Evolutionary conservation across 1,140 invertebrate genomes (phyloP).

Genomic region (Drosophila mayri): DNA sequence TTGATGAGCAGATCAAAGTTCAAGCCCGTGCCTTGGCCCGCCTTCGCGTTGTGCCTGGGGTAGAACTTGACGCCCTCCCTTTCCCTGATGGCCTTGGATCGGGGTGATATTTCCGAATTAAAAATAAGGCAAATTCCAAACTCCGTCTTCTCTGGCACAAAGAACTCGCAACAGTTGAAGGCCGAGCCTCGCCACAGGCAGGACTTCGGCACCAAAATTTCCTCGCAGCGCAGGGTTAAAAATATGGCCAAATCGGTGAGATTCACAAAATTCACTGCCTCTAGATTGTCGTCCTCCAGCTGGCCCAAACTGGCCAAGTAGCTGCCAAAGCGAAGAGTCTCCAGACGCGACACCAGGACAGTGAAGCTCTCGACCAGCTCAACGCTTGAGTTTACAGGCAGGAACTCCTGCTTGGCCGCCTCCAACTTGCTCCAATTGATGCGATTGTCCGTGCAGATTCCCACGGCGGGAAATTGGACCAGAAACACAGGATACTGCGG

Average conservation of each 20-base stretch:
- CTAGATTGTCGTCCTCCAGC: conserved; percentile 67
- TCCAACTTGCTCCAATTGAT: conserved; percentile 72
- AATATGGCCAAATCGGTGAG: conserved; percentile 43
- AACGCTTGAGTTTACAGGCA: conserved; percentile 57
- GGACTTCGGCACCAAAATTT: conserved; percentile 45
- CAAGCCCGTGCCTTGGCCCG: conserved; percentile 64
- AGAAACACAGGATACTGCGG: conserved; percentile 89
- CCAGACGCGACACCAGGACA: conserved; percentile 46
- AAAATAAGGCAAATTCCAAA: conserved; percentile 67
- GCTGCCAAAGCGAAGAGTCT: conserved; percentile 61
- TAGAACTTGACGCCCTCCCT: conserved; percentile 52
- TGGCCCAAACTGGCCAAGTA: conserved; percentile 37
- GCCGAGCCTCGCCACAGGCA: conserved; percentile 57
- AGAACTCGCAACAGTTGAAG: conserved; percentile 73
- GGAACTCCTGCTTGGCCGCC: conserved; percentile 61
- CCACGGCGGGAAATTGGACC: conserved; percentile 89
- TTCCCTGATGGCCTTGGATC: conserved; percentile 30
- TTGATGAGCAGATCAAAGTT: conserved; percentile 56
- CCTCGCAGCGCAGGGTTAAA: conserved; percentile 49
- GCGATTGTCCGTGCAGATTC: conserved; percentile 88
- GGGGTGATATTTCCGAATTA: conserved; percentile 60
- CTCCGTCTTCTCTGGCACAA: conserved; percentile 69
- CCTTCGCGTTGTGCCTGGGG: conserved; percentile 68
- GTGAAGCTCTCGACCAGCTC: conserved; percentile 48
- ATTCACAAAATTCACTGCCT: conserved; percentile 58